Conservation (phyloP, 92 coral and sea anemone genomes). For the Siderastrea radians region DNA sequence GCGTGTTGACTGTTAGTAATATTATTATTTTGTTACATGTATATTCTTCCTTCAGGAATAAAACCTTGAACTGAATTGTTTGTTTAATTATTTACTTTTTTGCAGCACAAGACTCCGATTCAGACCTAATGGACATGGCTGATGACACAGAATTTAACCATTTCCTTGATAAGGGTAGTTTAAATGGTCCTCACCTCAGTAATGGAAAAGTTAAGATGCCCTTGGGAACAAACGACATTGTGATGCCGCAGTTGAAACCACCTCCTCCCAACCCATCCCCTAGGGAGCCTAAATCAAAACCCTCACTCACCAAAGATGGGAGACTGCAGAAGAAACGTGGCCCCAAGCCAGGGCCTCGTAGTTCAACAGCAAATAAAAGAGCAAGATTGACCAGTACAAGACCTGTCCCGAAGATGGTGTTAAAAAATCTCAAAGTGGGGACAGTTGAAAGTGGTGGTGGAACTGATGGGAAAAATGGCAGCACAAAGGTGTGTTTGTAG, state of each 20-base stretch:
- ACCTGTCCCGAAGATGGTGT: slow-evolving; percentile 76
- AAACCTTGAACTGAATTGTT: too few species aligned
- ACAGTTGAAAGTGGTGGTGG: slow-evolving; percentile 31
- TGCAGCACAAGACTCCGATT: slow-evolving; percentile 41
- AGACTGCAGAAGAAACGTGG: slow-evolving; percentile 76
- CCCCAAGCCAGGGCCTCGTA: slow-evolving; percentile 69
- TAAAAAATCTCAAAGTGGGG: slow-evolving; percentile 71
- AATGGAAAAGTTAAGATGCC: slow-evolving; percentile 50
- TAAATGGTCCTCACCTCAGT: slow-evolving; percentile 29
- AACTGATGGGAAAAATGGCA: slow-evolving; percentile 15
- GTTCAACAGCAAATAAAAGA: slow-evolving; percentile 72
- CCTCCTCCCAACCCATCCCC: slow-evolving; percentile 44
- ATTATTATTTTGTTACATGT: too few species aligned
- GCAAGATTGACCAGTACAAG: slow-evolving; percentile 68
- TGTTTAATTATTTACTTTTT: neutral
- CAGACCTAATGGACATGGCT: slow-evolving; percentile 29
- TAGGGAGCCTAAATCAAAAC: slow-evolving; percentile 48
- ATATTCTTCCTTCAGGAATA: too few species aligned
- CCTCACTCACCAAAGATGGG: slow-evolving; percentile 68
- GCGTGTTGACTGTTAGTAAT: too few species aligned
- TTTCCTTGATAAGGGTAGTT: slow-evolving; percentile 21
- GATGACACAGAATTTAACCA: slow-evolving; percentile 46
- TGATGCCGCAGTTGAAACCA: slow-evolving; percentile 59
- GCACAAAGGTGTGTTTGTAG: slow-evolving; percentile 16
- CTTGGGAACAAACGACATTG: slow-evolving; percentile 34